Evolutionary conservation across 1,140 invertebrate genomes (phyloP), one percentile per base, ranked within the genome.

Genomic region (Chironomus tepperi): DNA sequence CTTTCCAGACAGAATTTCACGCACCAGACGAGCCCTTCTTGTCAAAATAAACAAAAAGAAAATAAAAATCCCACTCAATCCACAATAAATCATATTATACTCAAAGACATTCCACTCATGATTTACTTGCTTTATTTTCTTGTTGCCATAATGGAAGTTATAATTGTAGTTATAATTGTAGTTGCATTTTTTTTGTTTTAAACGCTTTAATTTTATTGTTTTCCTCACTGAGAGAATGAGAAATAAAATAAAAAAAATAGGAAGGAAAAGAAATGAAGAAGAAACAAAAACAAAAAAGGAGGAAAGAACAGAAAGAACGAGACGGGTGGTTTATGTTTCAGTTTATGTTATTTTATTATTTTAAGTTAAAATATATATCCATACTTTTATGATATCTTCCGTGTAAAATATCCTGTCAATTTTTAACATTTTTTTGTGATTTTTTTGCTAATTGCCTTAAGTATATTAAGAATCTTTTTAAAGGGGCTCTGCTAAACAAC

Each of bases 301-400:
- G 43, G 43, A 57, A 57, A 57, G 47, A 57, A 57, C 24, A 34
- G 24, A 34, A 34, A 34, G 24, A 57, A 57, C 47, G 47, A 16
- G 65, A 70, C 65, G 65, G 65, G 65, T 70, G 65, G 65, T 70
- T 70, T 19, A 70, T 70, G 16, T 67, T 19, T 67, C 19, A 70
- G 9, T 10, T 70, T 70, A 18, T 16, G n/a, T 70, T 70, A 19
- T 70, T 70, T 70, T 70, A 70, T 70, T 70, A 15, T 47, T n/a
- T 57, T 57, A 57, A 12, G 47, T 34, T 34, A 34, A 57, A 19
- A 19, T 21, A 18, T 21, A 70, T 18, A 70, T 70, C 19, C 18
- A 16, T 70, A 19, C 16, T 18, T 57, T 57, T 57, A 57, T n/a
- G 47, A 57, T 57, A 57, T 57, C 47, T 57, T 57, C 47, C 47